Evolutionary conservation across 2,888 invertebrate species (phyloP), one percentile per base, ranked within the genome.

Genomic region (Tetropium fuscum): DNA sequence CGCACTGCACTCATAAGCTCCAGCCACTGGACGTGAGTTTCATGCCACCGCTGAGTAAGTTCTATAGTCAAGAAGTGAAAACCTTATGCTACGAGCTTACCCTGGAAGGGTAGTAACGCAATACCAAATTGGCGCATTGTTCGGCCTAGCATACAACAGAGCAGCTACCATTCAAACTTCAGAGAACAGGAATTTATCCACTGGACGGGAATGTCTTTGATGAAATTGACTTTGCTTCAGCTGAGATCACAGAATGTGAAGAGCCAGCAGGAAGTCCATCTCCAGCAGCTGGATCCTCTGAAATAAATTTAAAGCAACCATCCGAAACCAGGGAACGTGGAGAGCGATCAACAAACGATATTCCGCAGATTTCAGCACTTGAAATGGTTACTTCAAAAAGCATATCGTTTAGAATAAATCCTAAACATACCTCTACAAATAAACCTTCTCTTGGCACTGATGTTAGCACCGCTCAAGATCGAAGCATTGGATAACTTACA

Each of bases 1-100:
- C 43, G 1, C 20, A 43, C 13, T 43, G 22, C 3, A 43, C 43
- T 10, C 20, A 43, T 13, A 20, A 10, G n/a, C 2, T 22, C 2
- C 43, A 43, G 43, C 22, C 43, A 3, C 22, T 43, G 10, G 22
- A 5, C 13, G 43, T 43, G 7, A 22, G 10, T 11, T 43, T 36
- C 13, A 8, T 18, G 16, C 22, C 11, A 16, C 3, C 22, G 11
- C 10, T 20, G n/a, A n/a, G n/a, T n/a, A n/a, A n/a, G n/a, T n/a
- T n/a, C n/a, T n/a, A n/a, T n/a, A n/a, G n/a, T n/a, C n/a, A n/a
- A n/a, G n/a, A n/a, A n/a, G n/a, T n/a, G n/a, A n/a, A n/a, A n/a
- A n/a, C n/a, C n/a, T n/a, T n/a, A n/a, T n/a, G 8, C 30, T 30
- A 7, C 30, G 8, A 30, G 3, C 30, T 30, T 7, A 30, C 30